Conservation (phyloP, 2,113 vertebrate species). For the Apistogramma diplotaenia region DNA sequence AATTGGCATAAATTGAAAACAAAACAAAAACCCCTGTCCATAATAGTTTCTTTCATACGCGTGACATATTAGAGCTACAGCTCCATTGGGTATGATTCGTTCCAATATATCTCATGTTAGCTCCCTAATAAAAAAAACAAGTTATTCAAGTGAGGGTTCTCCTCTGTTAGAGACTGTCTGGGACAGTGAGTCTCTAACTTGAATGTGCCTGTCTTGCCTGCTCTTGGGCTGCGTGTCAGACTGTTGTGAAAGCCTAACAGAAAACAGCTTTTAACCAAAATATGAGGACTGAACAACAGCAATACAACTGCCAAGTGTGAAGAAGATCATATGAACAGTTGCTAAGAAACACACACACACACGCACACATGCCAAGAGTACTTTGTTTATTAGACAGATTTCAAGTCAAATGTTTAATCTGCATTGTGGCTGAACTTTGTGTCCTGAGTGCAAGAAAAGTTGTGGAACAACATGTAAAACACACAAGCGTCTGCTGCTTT, state of each 20-base stretch:
- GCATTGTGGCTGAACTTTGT: no score
- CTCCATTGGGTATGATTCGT: not conserved
- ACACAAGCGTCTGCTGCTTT: no score
- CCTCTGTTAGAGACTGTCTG: not conserved
- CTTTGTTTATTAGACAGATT: not conserved
- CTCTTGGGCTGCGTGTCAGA: not conserved
- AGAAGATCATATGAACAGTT: not conserved
- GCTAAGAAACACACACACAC: not conserved
- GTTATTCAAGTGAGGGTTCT: not conserved
- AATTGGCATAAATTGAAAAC: no score
- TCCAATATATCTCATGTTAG: not conserved
- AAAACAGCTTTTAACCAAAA: not conserved
- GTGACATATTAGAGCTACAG: not conserved
- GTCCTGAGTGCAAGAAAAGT: no score
- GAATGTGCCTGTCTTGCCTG: not conserved
- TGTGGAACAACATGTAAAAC: no score
- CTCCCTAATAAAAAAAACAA: not conserved
- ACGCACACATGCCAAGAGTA: not conserved
- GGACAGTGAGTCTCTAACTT: not conserved
- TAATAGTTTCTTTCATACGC: no score
- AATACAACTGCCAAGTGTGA: not conserved
- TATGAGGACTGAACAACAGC: not conserved
- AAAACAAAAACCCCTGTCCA: no score
- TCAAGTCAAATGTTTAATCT: not conserved
- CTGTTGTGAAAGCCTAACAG: not conserved